phyloP scores from a whole-genome alignment of 2,888 invertebrate genomes.

The Hirudinaria manillensis region DNA sequence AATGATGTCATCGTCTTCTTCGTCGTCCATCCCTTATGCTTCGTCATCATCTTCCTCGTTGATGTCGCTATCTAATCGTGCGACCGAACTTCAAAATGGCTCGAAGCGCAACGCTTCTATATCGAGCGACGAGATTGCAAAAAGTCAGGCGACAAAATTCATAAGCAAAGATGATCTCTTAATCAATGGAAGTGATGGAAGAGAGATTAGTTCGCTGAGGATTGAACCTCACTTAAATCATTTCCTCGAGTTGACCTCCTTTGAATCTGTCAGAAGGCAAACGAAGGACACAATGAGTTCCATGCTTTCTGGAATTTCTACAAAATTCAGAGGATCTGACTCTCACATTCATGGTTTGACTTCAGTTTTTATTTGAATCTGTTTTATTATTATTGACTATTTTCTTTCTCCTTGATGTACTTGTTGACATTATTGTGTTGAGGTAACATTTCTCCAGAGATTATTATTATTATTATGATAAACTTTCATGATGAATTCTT shows the following conservation, averaged over 20 bases:
- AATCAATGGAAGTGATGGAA: neutral
- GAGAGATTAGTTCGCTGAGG: neutral
- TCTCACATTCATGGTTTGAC: neutral
- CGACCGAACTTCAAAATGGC: neutral
- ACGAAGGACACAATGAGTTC: conserved; percentile 2
- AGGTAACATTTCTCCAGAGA: too few relatives aligned
- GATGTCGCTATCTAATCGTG: neutral
- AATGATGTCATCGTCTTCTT: conserved; percentile 7
- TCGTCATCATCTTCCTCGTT: conserved; percentile 1
- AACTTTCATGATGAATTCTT: too few relatives aligned
- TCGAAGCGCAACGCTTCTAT: neutral
- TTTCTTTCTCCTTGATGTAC: too few relatives aligned
- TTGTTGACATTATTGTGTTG: too few relatives aligned
- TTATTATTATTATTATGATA: too few relatives aligned
- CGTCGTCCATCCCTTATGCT: neutral
- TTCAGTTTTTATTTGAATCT: neutral
- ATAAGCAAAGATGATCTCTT: too few relatives aligned
- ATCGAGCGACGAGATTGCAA: too few relatives aligned
- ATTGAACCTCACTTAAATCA: conserved; percentile 5
- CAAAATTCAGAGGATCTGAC: neutral
- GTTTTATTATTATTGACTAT: neutral
- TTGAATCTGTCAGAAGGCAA: neutral
- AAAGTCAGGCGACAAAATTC: too few relatives aligned
- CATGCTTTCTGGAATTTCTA: conserved; percentile 8
- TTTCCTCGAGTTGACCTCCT: neutral